Evolutionary conservation across 2,113 vertebrate genomes (phyloP).

Genomic region (Pionites leucogaster): DNA sequence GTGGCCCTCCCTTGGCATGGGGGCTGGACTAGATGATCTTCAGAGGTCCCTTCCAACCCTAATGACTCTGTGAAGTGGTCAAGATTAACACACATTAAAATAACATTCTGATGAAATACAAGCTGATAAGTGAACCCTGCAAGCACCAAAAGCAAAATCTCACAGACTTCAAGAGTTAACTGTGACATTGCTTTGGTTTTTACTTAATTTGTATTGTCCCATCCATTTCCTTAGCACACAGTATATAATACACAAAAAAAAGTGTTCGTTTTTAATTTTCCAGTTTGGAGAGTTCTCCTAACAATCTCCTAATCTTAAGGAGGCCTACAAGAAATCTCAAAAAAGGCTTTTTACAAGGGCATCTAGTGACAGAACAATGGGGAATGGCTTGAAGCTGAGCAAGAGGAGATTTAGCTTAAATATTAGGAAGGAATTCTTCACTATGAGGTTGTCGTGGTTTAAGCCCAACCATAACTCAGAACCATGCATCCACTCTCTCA

Average conservation of each 20-base stretch:
- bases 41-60: background rate
- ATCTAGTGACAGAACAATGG: background rate
- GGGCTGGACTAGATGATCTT: background rate
- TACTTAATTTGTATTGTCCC: background rate
- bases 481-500: no score
- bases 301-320: background rate
- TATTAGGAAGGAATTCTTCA: background rate
- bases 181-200: background rate
- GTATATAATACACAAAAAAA: background rate
- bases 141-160: background rate
- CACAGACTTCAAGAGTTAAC: background rate
- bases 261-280: background rate
- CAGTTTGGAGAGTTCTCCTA: background rate
- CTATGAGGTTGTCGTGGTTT: background rate
- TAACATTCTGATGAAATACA: background rate
- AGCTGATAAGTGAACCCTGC: fast-evolving
- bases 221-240: background rate
- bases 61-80: background rate
- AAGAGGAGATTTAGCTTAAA: background rate
- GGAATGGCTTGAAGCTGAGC: background rate
- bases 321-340: background rate
- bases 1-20: background rate
- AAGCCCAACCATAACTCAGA: no score
- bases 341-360: background rate
- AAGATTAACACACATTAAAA: background rate